Conservation (phyloP, 1,140 invertebrate genomes). For the Orius insidiosus region DNA sequence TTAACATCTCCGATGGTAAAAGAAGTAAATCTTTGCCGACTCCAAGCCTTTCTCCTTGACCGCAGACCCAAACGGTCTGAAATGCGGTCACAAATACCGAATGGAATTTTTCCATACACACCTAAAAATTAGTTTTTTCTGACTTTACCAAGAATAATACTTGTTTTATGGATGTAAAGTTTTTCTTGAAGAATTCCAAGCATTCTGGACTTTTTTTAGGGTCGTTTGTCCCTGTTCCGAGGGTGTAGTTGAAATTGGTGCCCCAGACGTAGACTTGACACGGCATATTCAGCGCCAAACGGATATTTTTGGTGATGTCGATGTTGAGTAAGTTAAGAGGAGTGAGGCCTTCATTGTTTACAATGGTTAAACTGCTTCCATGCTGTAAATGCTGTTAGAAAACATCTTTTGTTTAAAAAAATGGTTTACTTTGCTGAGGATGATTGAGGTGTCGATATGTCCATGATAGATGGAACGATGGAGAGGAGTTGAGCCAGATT, state of each 20-base stretch:
- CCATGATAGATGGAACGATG: constrained; percentile 61
- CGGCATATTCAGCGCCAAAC: constrained; percentile 18
- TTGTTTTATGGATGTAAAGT: constrained; percentile 24
- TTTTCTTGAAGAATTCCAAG: constrained; percentile 33
- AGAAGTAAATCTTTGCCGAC: constrained; percentile 37
- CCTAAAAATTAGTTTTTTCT: constrained; percentile 23
- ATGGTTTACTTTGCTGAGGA: constrained; percentile 42
- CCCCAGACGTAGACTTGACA: constrained; percentile 53
- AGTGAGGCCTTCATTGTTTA: constrained; percentile 37
- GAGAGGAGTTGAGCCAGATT: constrained; percentile 56
- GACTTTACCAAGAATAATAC: constrained; percentile 22
- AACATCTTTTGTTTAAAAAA: too few species aligned
- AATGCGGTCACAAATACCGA: constrained; percentile 39
- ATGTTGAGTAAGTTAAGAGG: constrained; percentile 35
- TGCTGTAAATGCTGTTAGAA: constrained; percentile 20
- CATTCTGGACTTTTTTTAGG: constrained; percentile 31
- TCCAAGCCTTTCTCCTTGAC: constrained; percentile 50
- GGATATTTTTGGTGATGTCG: constrained; percentile 27
- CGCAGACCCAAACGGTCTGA: constrained; percentile 46
- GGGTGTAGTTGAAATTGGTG: constrained; percentile 51
- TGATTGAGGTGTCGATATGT: constrained; percentile 43
- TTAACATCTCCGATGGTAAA: constrained; percentile 33
- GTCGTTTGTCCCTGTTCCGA: constrained; percentile 36
- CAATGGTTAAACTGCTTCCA: constrained; percentile 29
- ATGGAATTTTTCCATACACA: constrained; percentile 54